Base-by-base conservation (phyloP, 2,113 vertebrate species). In the Takifugu bimaculatus region DNA sequence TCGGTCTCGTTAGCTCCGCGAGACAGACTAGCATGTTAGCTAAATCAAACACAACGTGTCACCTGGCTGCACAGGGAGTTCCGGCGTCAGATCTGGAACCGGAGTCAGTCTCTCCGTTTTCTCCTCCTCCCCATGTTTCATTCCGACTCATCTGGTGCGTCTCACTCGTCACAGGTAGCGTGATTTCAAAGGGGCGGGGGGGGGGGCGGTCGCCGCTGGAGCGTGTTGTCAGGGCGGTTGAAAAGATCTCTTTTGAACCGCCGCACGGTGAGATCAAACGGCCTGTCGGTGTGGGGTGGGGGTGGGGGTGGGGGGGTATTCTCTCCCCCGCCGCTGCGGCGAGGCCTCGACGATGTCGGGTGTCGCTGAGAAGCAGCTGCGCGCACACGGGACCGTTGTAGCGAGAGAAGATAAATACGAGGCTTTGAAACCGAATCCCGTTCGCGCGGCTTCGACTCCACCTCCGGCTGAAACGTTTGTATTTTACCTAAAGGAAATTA, bases 101-200 rank as follows among this genome's bases (percentile, higher is more conserved):
- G 57, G 25, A 61, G 69, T 63, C 66, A 54, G 48, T 68, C 60
- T 48, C 68, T 60, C 56, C 1, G 48, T 27, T 54, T 50, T 13
- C 57, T 70, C 65, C 56, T 54, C 66, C 50, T 70, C 73, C 47
- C 42, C 76, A 79, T 78, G 59, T 68, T 49, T 51, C 35, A 83
- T 81, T 80, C 74, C 14, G 67, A 74, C 76, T 80, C 78, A 86
- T 87, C 74, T 81, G 14, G 53, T 14, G 1, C 57, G n/a, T 27
- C 59, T n/a, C 32, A 63, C 61, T 56, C 50, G 6, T 54, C 56
- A 65, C 70, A 75, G 78, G 75, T 80, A 77, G 79, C 70, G 51
- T 60, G 69, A 83, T 87, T 78, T 83, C 77, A 85, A 83, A 81
- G 54, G 70, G 54, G 43, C 58, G 47, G 6, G 26, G 56, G 56